These are phyloP conservation scores for Galerucella calmariensis DNA, from an alignment of 2,888 invertebrate genomes.

Conservation along the genomic window DNA sequence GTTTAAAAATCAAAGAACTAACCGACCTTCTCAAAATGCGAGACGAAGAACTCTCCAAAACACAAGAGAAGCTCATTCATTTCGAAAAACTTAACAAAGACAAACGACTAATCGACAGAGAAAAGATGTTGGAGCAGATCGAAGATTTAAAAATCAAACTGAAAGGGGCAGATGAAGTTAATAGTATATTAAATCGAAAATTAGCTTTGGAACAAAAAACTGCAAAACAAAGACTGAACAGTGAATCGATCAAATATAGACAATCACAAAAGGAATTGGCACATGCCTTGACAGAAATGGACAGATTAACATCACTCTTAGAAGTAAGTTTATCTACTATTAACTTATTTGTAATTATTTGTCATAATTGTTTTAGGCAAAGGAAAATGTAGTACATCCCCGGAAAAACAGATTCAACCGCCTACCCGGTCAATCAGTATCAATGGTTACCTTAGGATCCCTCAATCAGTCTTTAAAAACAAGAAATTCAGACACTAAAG, in stretches of 20 bases:
- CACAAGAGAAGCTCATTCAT: constrained; percentile 78
- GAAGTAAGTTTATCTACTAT: constrained; percentile 65
- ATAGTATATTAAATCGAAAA: constrained; percentile 75
- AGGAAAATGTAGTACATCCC: constrained; percentile 49
- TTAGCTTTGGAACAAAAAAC: constrained; percentile 80
- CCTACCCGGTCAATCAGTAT: constrained; percentile 47
- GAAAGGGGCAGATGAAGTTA: constrained; percentile 73
- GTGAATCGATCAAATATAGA: constrained; percentile 77
- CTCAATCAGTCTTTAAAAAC: constrained; percentile 25
- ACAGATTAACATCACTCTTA: constrained; percentile 70
- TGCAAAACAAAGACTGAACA: constrained; percentile 75
- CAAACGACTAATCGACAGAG: constrained; percentile 72
- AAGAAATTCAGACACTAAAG: constrained; percentile 36
- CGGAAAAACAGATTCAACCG: constrained; percentile 47
- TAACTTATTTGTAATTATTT: neutral
- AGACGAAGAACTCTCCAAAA: constrained; percentile 73
- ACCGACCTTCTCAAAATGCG: constrained; percentile 74
- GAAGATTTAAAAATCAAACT: constrained; percentile 68
- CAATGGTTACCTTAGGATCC: constrained; percentile 46
- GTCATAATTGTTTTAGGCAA: constrained; percentile 39
- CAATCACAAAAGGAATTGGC: constrained; percentile 73
- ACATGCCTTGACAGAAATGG: constrained; percentile 71
- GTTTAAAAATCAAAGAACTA: constrained; percentile 72
- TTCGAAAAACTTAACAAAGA: constrained; percentile 71
- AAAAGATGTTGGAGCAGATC: constrained; percentile 76